A percentile compares a stretch with the other conserved stretches of the same genome.
Conservation (phyloP, 1,140 invertebrate genomes). For the Yoshiicerus persimilis region DNA sequence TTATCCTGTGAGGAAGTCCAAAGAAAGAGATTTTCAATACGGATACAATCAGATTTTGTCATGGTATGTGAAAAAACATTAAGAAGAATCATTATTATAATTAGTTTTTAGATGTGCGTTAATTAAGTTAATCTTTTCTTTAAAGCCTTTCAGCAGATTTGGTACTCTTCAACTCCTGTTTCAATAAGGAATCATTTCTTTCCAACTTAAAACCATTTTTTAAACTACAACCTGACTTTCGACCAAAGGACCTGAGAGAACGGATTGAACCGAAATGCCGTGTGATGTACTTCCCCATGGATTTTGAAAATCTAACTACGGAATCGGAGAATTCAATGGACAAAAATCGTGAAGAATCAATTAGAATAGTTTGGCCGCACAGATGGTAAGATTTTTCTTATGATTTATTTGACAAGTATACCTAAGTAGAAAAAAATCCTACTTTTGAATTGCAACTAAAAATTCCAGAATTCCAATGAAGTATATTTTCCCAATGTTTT, state of each 20-base stretch:
- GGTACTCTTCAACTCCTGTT: conserved; percentile 73
- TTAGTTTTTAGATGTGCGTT: neutral
- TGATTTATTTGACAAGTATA: no score
- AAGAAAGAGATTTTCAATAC: conserved; percentile 74
- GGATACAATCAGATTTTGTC: conserved; percentile 75
- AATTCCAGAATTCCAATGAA: neutral
- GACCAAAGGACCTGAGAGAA: conserved; percentile 60
- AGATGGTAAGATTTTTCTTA: conserved; percentile 62
- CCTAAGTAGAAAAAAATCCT: neutral
- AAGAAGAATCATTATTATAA: no score
- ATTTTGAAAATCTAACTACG: conserved; percentile 53
- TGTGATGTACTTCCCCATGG: conserved; percentile 68
- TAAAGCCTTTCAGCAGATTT: conserved; percentile 68
- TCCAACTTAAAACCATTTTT: conserved; percentile 64
- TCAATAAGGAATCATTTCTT: conserved; percentile 69
- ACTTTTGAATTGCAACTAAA: neutral
- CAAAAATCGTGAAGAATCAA: conserved; percentile 36
- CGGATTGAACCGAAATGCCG: conserved; percentile 63
- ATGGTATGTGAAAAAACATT: conserved; percentile 63
- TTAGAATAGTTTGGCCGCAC: conserved; percentile 76
- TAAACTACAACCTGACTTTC: conserved; percentile 68
- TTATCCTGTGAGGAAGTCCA: conserved; percentile 68
- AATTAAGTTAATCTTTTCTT: conserved; percentile 48
- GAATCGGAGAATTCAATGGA: neutral
- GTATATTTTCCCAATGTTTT: neutral